phyloP scores from a whole-genome alignment of 2,888 invertebrate species.

The Prosapia bicincta region DNA sequence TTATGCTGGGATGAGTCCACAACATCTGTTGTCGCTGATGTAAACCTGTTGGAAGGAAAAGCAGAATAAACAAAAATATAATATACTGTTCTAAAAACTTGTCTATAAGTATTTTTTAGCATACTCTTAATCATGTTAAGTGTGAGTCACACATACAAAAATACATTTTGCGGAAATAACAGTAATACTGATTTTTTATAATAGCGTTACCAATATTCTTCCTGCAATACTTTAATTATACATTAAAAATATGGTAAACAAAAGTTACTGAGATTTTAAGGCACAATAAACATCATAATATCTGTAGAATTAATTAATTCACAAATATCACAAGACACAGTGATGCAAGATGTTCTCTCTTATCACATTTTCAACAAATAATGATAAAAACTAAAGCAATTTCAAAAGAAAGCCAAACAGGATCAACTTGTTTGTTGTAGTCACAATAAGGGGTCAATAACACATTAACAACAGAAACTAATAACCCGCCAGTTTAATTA shows the following conservation, averaged over 20 bases:
- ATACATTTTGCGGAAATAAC: too few relatives aligned
- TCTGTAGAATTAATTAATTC: too few relatives aligned
- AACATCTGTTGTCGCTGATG: conserved; percentile 4
- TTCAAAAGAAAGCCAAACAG: not conserved
- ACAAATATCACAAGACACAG: not conserved
- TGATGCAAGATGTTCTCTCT: not conserved
- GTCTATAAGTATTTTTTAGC: not conserved
- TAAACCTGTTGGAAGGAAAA: not conserved
- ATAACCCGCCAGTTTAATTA: too few relatives aligned
- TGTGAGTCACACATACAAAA: too few relatives aligned
- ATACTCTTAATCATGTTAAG: not conserved
- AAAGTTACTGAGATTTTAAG: too few relatives aligned
- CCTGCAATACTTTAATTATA: too few relatives aligned
- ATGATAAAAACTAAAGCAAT: not conserved
- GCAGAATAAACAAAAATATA: not conserved
- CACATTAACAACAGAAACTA: not conserved
- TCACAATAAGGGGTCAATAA: not conserved
- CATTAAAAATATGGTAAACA: too few relatives aligned
- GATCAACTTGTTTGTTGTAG: not conserved
- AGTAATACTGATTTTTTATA: too few relatives aligned
- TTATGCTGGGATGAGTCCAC: conserved; percentile 14
- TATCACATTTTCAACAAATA: not conserved
- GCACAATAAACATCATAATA: too few relatives aligned
- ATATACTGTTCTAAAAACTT: not conserved
- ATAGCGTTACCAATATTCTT: too few relatives aligned